phyloP scores from a whole-genome alignment of 2,888 invertebrate genomes.

The Drosophila cognata region DNA sequence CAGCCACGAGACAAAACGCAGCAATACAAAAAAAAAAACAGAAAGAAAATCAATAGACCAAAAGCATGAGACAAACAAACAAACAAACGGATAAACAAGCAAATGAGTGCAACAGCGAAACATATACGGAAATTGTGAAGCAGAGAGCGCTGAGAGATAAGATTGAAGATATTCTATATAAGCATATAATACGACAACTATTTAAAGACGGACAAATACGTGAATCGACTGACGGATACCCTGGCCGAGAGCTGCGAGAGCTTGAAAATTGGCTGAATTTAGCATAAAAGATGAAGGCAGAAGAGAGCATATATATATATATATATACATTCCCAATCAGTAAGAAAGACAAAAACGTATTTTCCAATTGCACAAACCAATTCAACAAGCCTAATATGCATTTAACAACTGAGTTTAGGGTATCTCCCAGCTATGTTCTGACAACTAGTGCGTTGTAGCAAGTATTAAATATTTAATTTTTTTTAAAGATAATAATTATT shows the following conservation, averaged over 20 bases:
- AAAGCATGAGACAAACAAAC: slow-evolving; percentile 45
- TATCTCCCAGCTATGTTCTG: neutral
- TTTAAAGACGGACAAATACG: neutral
- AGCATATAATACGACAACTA: slow-evolving; percentile 15
- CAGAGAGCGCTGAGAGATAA: slow-evolving; percentile 29
- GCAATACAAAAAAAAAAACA: slow-evolving; percentile 31
- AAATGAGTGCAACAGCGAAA: slow-evolving; percentile 42
- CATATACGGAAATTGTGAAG: slow-evolving; percentile 52
- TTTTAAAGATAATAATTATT: neutral
- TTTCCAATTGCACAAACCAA: neutral
- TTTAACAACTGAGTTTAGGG: neutral
- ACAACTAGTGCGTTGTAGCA: too few species aligned
- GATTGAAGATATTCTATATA: neutral
- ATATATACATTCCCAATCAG: neutral
- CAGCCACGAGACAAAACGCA: slow-evolving; percentile 57
- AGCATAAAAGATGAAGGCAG: neutral
- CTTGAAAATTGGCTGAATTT: too few species aligned
- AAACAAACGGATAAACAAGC: slow-evolving; percentile 37
- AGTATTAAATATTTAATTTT: neutral
- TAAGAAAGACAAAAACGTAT: neutral
- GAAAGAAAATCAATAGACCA: slow-evolving; percentile 73
- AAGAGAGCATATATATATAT: neutral
- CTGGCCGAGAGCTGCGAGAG: neutral
- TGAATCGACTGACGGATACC: slow-evolving; percentile 1
- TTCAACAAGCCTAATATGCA: neutral